Evolutionary conservation across 2,113 vertebrate genomes (phyloP).

Genomic region (Panthera leo): DNA sequence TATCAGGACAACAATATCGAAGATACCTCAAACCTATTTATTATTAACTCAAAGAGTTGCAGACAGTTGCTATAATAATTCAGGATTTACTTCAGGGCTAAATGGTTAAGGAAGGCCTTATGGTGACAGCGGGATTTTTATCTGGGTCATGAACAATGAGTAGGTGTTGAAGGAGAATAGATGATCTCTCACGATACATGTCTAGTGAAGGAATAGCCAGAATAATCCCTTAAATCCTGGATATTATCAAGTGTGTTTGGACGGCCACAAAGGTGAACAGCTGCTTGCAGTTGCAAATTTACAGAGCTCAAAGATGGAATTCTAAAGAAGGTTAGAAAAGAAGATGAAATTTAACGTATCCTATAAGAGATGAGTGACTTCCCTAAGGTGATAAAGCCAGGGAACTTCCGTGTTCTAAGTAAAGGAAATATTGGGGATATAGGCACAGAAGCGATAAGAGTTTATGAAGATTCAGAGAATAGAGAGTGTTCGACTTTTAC

Average conservation of each 20-base stretch:
- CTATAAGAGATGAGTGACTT: not conserved
- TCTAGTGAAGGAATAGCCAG: not conserved
- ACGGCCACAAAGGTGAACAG: not conserved
- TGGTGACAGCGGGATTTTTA: not conserved
- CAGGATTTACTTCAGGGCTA: not conserved
- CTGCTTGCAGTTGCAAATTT: not conserved
- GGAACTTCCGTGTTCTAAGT: not conserved
- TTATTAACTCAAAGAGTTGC: not conserved
- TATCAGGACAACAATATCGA: not conserved
- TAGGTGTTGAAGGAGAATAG: not conserved
- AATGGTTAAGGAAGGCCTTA: not conserved
- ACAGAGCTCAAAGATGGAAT: not conserved
- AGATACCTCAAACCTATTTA: not conserved
- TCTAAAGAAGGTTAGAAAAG: not conserved
- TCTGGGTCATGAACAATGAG: not conserved
- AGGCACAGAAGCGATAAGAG: not conserved
- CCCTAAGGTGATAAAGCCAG: not conserved
- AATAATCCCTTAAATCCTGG: not conserved
- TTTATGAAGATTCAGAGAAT: not conserved
- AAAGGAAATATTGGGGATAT: not conserved
- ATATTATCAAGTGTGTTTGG: not conserved
- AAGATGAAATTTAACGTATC: not conserved
- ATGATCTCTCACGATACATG: not conserved
- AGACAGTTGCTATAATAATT: not conserved
- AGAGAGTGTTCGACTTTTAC: not conserved